Evolutionary conservation across 2,797 vertebrate genomes (phyloP).

Genomic region (Anomalospiza imberbis): DNA sequence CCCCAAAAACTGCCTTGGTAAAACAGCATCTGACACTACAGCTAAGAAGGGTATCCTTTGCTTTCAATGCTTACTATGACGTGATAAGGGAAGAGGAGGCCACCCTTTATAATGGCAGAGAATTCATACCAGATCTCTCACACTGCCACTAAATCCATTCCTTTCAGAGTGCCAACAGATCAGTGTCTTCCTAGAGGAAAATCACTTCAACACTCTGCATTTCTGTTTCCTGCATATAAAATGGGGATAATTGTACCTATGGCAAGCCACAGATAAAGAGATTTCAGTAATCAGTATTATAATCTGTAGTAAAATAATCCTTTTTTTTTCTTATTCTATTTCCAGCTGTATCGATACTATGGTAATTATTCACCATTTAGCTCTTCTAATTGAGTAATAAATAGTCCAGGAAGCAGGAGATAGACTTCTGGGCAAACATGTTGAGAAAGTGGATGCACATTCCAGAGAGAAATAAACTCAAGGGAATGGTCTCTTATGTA

Average conservation of each 20-base stretch:
- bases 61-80: background rate
- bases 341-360: background rate
- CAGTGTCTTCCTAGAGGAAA: background rate
- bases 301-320: too few species aligned
- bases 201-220: background rate
- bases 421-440: background rate
- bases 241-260: background rate
- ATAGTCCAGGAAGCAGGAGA: constrained; percentile 13
- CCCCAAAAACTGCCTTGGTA: background rate
- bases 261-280: background rate
- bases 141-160: background rate
- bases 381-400: constrained; percentile 33
- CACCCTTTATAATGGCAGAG: background rate
- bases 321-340: constrained; percentile 12
- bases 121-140: background rate
- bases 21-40: background rate
- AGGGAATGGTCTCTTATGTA: background rate
- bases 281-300: background rate
- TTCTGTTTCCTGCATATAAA: background rate
- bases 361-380: constrained; percentile 27
- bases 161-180: background rate
- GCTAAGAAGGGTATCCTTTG: background rate
- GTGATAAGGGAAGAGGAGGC: background rate
- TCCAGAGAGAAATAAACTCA: background rate
- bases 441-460: background rate